Evolutionary conservation across 23 tunicate species (phyloP).

Genomic region (Oikopleura dioica): DNA sequence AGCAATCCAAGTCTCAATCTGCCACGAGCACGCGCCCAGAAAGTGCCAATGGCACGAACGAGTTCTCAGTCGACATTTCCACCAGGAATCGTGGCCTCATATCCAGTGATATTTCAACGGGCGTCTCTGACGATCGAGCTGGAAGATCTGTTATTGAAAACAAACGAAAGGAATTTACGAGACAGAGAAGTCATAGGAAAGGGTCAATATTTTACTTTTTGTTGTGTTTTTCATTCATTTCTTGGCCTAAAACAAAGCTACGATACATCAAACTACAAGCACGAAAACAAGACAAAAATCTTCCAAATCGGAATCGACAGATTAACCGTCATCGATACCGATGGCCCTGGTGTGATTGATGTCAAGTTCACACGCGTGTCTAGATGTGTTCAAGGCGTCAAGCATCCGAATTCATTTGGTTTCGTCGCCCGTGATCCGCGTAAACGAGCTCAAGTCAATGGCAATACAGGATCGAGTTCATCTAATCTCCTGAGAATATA

Average conservation of each 20-base stretch:
- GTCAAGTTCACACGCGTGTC: conserved; percentile 1
- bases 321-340: background rate
- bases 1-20: background rate
- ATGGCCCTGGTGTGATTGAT: background rate
- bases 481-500: no score
- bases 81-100: no score
- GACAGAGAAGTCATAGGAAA: conserved; percentile 2
- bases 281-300: background rate
- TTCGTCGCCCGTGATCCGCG: conserved; percentile 4
- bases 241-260: no score
- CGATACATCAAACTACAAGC: background rate
- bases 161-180: background rate
- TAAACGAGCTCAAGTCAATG: background rate
- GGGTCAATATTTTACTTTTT: no score
- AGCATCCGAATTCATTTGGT: conserved; percentile 3
- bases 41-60: no score
- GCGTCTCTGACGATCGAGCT: no score
- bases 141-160: background rate
- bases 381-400: background rate
- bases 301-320: conserved; percentile 8
- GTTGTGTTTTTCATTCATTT: no score
- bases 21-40: no score
- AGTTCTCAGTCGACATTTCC: no score
- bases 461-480: background rate
- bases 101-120: no score